Evolutionary conservation across 2,113 vertebrate genomes (phyloP), one percentile per base, ranked within the genome.

Genomic region (Colossoma macropomum): DNA sequence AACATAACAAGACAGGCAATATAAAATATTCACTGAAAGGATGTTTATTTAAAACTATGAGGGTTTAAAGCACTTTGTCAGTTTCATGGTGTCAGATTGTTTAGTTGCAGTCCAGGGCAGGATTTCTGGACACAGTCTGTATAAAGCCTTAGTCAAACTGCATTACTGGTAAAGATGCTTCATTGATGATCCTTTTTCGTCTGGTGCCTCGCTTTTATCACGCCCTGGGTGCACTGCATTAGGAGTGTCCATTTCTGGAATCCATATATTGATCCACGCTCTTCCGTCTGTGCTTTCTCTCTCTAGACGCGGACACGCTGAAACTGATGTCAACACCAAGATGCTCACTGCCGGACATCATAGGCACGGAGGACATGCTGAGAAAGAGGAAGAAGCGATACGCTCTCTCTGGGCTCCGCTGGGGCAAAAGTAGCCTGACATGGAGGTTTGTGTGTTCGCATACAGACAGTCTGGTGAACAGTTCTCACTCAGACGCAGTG

Each of bases 261-360:
- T 81, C 70, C 27, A 74, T 80, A 78, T 75, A 21, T 73, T 79
- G 41, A 71, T 87, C 80, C 41, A 34, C 79, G 50, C 21, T 25
- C 28, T 41, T 86, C 21, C 80, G 6, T 75, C 79, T 7, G 30
- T 85, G 85, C 45, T 81, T 45, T 65, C 45, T 32, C 52, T 66
- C 11, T 68, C 50, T 60, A 97, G 96, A 98, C 79, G 0, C 0
- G 0, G 78, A 38, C 62, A 98, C 97, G 0, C 0, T 96, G 19
- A 89, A 85, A 21, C 93, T 96, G 84, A 97, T 98, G 96, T 88
- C 75, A 0, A 93, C 87, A 15, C 97, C 96, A 0, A 94, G 97
- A 41, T 98, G 97, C 87, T 96, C 97, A 2, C 93, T 98, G 28
- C 97, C 97, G 0, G 97, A 98, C 13, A 91, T 97, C 27, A 85